These are phyloP conservation scores for Istiophorus platypterus DNA, from an alignment of 2,113 vertebrate species.

Conservation along the genomic window DNA sequence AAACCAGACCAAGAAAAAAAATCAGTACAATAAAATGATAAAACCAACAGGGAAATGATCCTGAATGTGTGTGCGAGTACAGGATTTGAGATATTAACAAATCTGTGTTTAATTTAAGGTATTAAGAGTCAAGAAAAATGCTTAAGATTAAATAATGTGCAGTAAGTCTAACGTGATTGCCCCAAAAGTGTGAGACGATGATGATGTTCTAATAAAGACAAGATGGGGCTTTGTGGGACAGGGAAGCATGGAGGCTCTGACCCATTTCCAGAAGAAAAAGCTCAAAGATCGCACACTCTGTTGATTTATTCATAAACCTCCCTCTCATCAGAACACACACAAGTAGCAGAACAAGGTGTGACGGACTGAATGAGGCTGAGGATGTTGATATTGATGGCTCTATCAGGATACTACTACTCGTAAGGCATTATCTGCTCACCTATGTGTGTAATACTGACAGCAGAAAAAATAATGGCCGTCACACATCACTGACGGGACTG, in stretches of 20 bases:
- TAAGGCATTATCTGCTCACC: constrained; percentile 86
- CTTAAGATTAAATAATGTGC: background rate
- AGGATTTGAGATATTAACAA: background rate
- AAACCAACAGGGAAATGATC: background rate
- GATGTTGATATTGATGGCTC: constrained; percentile 89
- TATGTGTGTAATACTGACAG: constrained; percentile 89
- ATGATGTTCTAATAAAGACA: constrained; percentile 38
- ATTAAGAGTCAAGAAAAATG: background rate
- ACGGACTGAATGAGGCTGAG: constrained; percentile 75
- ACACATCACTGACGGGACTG: constrained; percentile 87
- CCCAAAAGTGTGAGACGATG: constrained; percentile 9
- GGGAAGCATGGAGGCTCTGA: constrained; percentile 50
- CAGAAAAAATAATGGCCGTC: constrained; percentile 90
- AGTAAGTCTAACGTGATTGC: background rate
- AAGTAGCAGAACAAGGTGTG: constrained; percentile 56
- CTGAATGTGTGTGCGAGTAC: background rate
- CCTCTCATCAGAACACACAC: background rate
- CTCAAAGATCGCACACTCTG: constrained; percentile 57
- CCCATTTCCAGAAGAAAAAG: constrained; percentile 51
- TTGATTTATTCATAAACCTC: constrained; percentile 58
- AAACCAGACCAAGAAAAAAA: background rate
- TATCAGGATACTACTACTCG: constrained; percentile 85
- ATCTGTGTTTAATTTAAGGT: background rate
- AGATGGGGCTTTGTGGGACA: constrained; percentile 8
- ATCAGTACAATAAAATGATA: background rate